Base-by-base conservation (phyloP, 1,140 invertebrate species). In the Meteorus sp. region DNA sequence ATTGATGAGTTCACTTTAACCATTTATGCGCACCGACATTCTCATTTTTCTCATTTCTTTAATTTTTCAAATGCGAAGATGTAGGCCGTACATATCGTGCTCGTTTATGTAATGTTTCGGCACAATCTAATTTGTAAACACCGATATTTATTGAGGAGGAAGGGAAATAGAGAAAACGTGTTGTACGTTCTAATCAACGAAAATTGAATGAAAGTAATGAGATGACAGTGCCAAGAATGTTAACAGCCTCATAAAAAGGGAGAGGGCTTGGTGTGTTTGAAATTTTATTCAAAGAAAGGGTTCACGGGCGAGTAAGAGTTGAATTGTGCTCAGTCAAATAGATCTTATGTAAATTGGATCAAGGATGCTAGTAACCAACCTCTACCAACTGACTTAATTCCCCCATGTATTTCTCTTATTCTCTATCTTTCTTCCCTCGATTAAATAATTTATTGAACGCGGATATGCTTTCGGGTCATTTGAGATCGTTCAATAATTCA, bases 1-100 rank as follows among this genome's bases (percentile, higher is more conserved):
- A 72, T 72, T 69, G 69, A 71, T 71, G 71, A 70, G 69, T 61
- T 69, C 68, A 69, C 69, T 71, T 72, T 70, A 72, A 72, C 71
- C 68, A 72, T 72, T 61, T 39, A 19, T 29, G 29, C 43, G 13
- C 8, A 48, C 13, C 45, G 37, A 13, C n/a, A 51, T 2, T 25
- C 33, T 41, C 25, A 31, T 39, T 17, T 41, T 45, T 59, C 39
- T 47, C 51, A 35, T 31, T 48, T 48, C 31, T 3, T n/a, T n/a
- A n/a, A n/a, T n/a, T n/a, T n/a, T n/a, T n/a, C n/a, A n/a, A n/a
- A n/a, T n/a, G n/a, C n/a, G n/a, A n/a, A n/a, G n/a, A n/a, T n/a
- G n/a, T n/a, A n/a, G n/a, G n/a, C n/a, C n/a, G n/a, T n/a, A n/a
- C n/a, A n/a, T n/a, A n/a, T n/a, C n/a, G n/a, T n/a, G n/a, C n/a